Evolutionary conservation across 2,888 invertebrate genomes (phyloP), one percentile per base, ranked within the genome.

Genomic region (Scaptomyza parva): DNA sequence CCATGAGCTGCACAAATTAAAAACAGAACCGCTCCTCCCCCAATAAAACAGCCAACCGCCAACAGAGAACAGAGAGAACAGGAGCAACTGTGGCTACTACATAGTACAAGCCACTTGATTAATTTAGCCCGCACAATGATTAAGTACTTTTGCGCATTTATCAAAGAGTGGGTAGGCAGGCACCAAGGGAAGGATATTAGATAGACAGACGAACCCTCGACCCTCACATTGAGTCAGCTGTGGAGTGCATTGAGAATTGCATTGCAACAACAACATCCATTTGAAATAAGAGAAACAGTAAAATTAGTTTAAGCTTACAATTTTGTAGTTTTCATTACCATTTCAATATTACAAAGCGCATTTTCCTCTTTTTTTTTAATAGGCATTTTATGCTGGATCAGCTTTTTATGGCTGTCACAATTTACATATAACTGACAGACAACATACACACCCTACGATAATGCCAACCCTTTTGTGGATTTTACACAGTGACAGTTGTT

Each of bases 111-210:
- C 60, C 76, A 85, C 88, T 88, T 89, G 89, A 89, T 89, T 89
- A 89, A 89, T 89, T 89, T 86, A 85, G 82, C 86, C 80, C 76
- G 78, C 80, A 81, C 81, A 86, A 89, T 89, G 89, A 89, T 89
- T 89, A 89, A 90, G 88, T 89, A 89, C 87, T 87, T 88, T 84
- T 76, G 50, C 72, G 75, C 76, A 76, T 76, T 70, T 67, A 73
- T 74, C 64, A 60, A 59, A 60, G 60, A 39, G 20, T 35, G 48
- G 41, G 20, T 35, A 45, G 41, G 37, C 37, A 17, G 37, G 37
- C 37, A 17, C 17, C 41, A 44, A 37, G 40, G 47, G 59, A n/a
- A 66, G 50, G 35, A 48, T 30, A 50, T 35, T 40, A 17, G 20
- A 24, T 26, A 33, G 50, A 8, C 17, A 33, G 41, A 33, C 70